Base-by-base conservation (phyloP, 2,797 vertebrate species). In the Oceanodroma leucorhoa region DNA sequence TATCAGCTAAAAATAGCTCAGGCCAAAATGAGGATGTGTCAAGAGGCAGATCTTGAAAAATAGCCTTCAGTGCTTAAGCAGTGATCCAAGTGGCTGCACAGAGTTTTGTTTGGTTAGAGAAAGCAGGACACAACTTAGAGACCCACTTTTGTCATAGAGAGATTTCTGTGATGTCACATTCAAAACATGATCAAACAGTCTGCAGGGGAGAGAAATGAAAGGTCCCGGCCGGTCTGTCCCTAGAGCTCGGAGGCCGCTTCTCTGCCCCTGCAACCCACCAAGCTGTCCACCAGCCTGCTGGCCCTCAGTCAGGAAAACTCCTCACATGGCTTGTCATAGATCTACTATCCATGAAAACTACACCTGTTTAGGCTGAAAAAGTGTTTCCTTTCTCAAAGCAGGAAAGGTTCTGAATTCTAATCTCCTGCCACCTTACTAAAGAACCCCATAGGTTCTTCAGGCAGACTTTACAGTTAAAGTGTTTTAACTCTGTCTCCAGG, bases 201-300 rank as follows among this genome's bases (percentile, higher is more conserved):
- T 36, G 38, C 24, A 69, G 32, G 8, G 5, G 26, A 23, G 8
- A 64, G 57, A 86, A 90, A 48, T 5, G 19, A 15, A 70, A 86
- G 34, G 29, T 62, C 40, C 54, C 0, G 0, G 54, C n/a, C 2
- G 2, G 40, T 19, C 48, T 36, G 41, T 62, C 23, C n/a, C 34
- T 66, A 76, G 27, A 82, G 30, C 58, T 6, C 24, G 45, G 30
- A 64, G 41, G 30, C 4, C 1, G 3, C 11, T 69, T 75, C 69
- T 75, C 61, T 89, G 43, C 18, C 45, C 36, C 41, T 79, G 54
- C 21, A 11, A 72, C 61, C 16, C 58, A 86, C 36, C n/a, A 65
- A 72, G 61, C n/a, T 50, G 53, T 16, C 29, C 55, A 32, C 16
- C 11, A 29, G 41, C 13, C 55, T 80, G 40, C 24, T 30, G 48